Percentiles rank a stretch among this genome's conserved stretches.
Evolutionary conservation across 2,797 vertebrate species (phyloP).

Genomic region (Taenioides sp.): DNA sequence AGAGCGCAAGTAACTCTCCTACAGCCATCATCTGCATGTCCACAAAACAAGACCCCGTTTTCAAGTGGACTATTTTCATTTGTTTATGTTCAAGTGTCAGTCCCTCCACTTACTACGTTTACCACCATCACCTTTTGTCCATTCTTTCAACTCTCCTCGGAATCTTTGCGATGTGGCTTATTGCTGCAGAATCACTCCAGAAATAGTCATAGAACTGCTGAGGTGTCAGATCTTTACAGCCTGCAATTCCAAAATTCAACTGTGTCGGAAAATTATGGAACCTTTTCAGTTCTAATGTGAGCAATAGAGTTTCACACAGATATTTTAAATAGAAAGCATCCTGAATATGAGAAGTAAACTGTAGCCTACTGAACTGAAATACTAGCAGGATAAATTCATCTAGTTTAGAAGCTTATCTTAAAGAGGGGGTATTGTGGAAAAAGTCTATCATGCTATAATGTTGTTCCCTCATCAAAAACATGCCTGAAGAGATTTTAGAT

Average conservation of each 20-base stretch:
- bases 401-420: too few relatives aligned
- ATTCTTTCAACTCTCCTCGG: slow-evolving; percentile 28
- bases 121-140: slow-evolving; percentile 23
- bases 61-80: slow-evolving; percentile 39
- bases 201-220: slow-evolving; percentile 87
- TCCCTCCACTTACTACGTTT: slow-evolving; percentile 16
- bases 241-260: slow-evolving; percentile 71
- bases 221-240: slow-evolving; percentile 91
- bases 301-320: slow-evolving; percentile 71
- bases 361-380: background rate
- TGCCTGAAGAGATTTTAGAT: too few relatives aligned
- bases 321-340: background rate
- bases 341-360: background rate
- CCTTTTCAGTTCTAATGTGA: background rate
- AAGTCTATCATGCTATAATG: too few relatives aligned
- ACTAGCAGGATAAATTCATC: background rate
- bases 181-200: slow-evolving; percentile 77
- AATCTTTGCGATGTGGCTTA: slow-evolving; percentile 25
- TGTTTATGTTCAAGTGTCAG: slow-evolving; percentile 44
- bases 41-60: slow-evolving; percentile 37
- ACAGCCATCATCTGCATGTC: slow-evolving; percentile 88
- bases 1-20: slow-evolving; percentile 71
- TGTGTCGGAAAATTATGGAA: slow-evolving; percentile 52
- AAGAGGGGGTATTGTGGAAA: too few relatives aligned
- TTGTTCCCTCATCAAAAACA: too few relatives aligned